These are phyloP conservation scores for Apotomis turbidana DNA, from an alignment of 2,888 invertebrate genomes.

Conservation along the genomic window DNA sequence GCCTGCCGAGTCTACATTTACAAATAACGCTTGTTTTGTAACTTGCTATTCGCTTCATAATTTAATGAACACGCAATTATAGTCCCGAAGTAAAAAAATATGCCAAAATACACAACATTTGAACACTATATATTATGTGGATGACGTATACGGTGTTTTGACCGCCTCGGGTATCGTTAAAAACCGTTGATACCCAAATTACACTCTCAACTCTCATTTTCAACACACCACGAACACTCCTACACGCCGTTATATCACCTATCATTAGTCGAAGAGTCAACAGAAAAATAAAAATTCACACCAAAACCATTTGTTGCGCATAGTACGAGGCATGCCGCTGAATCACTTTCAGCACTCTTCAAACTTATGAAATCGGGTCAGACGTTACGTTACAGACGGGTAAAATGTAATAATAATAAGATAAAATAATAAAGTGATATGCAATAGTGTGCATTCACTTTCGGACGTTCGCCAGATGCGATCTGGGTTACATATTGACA, in stretches of 20 bases:
- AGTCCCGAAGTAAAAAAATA: too few relatives aligned
- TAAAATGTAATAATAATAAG: constrained; percentile 31
- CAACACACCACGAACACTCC: constrained; percentile 8
- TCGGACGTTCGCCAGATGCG: constrained; percentile 20
- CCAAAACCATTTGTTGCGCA: constrained; percentile 23
- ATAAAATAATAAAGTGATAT: constrained; percentile 41
- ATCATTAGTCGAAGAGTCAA: constrained; percentile 33
- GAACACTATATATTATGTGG: neutral
- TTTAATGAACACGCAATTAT: too few relatives aligned
- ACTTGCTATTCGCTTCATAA: too few relatives aligned
- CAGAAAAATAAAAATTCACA: constrained; percentile 33
- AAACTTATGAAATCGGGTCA: constrained; percentile 37
- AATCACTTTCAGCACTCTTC: constrained; percentile 37
- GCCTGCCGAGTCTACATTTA: too few relatives aligned
- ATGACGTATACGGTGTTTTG: neutral
- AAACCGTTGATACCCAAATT: constrained; percentile 21
- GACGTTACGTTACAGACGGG: constrained; percentile 24
- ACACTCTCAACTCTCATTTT: constrained; percentile 29
- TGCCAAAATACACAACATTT: neutral
- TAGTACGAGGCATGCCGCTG: constrained; percentile 1
- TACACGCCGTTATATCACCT: constrained; percentile 26
- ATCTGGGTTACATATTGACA: constrained; percentile 36
- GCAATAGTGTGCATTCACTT: constrained; percentile 41
- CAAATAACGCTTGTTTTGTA: too few relatives aligned
- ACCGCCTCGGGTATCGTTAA: constrained; percentile 7